phyloP scores from a whole-genome alignment of 2,888 invertebrate species.

The Nasonia oneida region DNA sequence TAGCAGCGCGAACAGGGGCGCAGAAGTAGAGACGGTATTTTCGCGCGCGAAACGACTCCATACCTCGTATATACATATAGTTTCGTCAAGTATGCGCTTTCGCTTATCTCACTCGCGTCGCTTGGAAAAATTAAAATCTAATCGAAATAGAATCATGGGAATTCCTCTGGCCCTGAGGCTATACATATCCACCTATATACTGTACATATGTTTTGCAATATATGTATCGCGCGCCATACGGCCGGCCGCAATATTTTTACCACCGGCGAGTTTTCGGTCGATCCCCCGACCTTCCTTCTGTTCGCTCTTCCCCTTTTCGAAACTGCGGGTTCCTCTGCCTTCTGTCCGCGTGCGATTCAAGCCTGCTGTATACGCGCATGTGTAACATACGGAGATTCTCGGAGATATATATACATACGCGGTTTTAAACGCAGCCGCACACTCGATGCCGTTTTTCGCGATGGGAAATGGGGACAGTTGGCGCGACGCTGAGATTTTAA shows the following conservation, averaged over 20 bases:
- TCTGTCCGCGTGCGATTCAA: slow-evolving; percentile 38
- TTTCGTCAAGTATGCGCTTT: neutral
- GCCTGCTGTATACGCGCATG: neutral
- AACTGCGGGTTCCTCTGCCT: slow-evolving; percentile 24
- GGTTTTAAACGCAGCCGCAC: slow-evolving; percentile 45
- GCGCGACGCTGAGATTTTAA: neutral
- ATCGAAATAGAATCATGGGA: neutral
- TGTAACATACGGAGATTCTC: slow-evolving; percentile 41
- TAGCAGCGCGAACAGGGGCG: slow-evolving; percentile 67
- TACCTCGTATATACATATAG: neutral
- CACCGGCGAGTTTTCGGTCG: slow-evolving; percentile 40
- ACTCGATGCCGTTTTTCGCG: slow-evolving; percentile 33
- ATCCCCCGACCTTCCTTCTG: slow-evolving; percentile 38
- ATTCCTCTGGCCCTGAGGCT: neutral
- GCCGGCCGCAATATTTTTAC: slow-evolving; percentile 17
- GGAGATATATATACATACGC: slow-evolving; percentile 37
- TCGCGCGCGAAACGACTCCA: neutral
- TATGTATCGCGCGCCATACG: neutral
- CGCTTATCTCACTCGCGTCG: neutral
- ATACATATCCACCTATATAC: neutral
- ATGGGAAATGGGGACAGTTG: neutral
- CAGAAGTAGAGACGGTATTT: slow-evolving; percentile 19
- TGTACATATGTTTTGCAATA: slow-evolving; percentile 25
- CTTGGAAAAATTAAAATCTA: neutral
- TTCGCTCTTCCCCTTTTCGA: slow-evolving; percentile 15